Base-by-base conservation (phyloP, 2,113 vertebrate genomes). In the Delphinus delphis region DNA sequence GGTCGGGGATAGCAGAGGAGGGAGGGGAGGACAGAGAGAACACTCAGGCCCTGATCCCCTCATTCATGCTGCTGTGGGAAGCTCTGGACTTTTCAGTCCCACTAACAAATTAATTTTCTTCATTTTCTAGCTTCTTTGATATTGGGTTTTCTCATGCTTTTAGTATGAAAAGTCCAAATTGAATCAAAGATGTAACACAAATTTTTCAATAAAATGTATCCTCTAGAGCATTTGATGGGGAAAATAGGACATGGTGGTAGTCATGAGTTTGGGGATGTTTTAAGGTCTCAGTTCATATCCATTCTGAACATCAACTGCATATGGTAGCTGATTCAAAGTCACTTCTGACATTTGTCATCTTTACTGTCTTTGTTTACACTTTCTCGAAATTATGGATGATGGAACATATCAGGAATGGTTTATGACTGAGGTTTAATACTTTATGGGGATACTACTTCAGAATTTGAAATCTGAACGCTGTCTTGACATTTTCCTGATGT, bases 401-500 rank as follows among this genome's bases (percentile, higher is more conserved):
- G 44, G n/a, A 93, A 28, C 18, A 58, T n/a, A 38, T 33, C 10
- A 17, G 44, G 62, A 90, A 50, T 81, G 63, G 68, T 87, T 96
- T 93, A 95, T 80, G 87, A 80, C 77, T n/a, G 31, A 93, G 90
- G 60, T 81, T 95, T 92, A 80, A 87, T 95, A 87, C 58, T 95
- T 92, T 95, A 93, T 94, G 76, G 68, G 58, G 23, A 14, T 36
- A 70, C 20, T 87, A 20, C 67, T 68, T 91, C 94, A 86, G 93
- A 95, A 95, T 89, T 89, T 93, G 36, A 86, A 94, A 86, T 89
- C 50, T 67, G 60, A 96, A 97, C 87, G 55, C 95, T 38, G 11
- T 53, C 67, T 85, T 96, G 93, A 97, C 73, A 84, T 95, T 97
- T 95, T 84, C 31, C 47, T 97, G 96, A 95, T 76, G 53, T 87